phyloP scores from a whole-genome alignment of 2,797 vertebrate species.

The Xiphorhynchus erythropygius region DNA sequence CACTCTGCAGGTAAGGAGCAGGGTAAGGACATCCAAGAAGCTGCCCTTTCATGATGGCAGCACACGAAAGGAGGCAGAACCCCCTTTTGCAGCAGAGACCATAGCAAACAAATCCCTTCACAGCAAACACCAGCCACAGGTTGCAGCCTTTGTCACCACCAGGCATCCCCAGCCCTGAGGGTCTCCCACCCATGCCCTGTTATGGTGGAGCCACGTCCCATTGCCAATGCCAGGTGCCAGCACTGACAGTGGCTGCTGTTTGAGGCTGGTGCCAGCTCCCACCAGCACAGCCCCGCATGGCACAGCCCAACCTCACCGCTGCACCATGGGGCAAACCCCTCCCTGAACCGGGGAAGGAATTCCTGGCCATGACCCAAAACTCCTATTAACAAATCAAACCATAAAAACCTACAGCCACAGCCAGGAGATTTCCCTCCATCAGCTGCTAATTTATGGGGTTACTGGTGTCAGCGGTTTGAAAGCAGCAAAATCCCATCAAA shows the following conservation, averaged over 20 bases:
- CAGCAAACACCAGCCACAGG: neutral
- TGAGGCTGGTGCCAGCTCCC: rapidly evolving
- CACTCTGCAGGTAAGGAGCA: rapidly evolving
- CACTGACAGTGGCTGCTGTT: neutral
- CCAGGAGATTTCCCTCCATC: constrained; percentile 67
- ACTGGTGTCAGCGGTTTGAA: constrained; percentile 70
- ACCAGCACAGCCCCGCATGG: rapidly evolving
- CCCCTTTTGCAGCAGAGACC: neutral
- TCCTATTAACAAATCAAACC: constrained; percentile 70
- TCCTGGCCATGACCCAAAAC: constrained; percentile 64
- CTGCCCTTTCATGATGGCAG: rapidly evolving
- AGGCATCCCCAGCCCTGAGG: rapidly evolving
- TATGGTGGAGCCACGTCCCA: rapidly evolving
- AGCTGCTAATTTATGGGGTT: constrained; percentile 71
- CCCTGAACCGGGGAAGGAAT: neutral
- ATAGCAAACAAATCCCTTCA: rapidly evolving
- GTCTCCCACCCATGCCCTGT: rapidly evolving
- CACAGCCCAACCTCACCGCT: rapidly evolving
- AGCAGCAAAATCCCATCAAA: constrained; percentile 58
- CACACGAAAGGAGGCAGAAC: rapidly evolving
- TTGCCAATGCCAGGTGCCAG: neutral
- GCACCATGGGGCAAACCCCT: neutral
- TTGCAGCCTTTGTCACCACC: rapidly evolving
- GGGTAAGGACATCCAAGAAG: rapidly evolving
- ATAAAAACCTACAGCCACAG: constrained; percentile 51